phyloP scores from a whole-genome alignment of 2,797 vertebrate species.

The Gallinago solitaria region DNA sequence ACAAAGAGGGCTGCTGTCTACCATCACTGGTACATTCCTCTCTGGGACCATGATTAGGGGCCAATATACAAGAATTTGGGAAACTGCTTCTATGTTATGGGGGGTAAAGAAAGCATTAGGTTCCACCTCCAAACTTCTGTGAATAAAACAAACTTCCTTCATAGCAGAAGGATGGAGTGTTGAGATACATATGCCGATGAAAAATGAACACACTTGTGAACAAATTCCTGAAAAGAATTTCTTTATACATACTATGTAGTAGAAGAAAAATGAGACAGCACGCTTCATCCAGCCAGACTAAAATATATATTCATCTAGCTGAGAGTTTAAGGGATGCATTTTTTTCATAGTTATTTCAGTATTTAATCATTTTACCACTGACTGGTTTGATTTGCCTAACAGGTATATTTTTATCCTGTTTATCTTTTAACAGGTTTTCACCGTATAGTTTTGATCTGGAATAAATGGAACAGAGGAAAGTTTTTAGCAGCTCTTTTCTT shows the following conservation, averaged over 20 bases:
- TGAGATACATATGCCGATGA: not conserved
- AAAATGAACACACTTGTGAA: not conserved
- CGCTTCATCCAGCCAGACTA: not conserved
- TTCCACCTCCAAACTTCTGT: not conserved
- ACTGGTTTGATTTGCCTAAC: constrained; percentile 20
- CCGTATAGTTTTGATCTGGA: constrained; percentile 1
- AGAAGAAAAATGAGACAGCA: not conserved
- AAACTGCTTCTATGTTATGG: not conserved
- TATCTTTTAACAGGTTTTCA: constrained; percentile 10
- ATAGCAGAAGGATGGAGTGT: not conserved
- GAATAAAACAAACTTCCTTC: not conserved
- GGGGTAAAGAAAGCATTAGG: not conserved
- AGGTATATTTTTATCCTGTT: constrained; percentile 12
- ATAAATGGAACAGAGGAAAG: not conserved
- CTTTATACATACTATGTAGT: not conserved
- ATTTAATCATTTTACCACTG: constrained; percentile 4
- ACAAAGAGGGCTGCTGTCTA: not conserved
- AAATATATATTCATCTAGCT: constrained; percentile 4
- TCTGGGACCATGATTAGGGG: not conserved
- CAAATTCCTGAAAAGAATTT: not conserved
- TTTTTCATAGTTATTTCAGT: not conserved
- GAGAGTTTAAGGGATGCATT: not conserved
- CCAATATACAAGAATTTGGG: not conserved
- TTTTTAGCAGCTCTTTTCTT: constrained; percentile 14
- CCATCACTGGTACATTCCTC: not conserved